Evolutionary conservation across 2,888 invertebrate genomes (phyloP).

Genomic region (Clepsis dumicolana): DNA sequence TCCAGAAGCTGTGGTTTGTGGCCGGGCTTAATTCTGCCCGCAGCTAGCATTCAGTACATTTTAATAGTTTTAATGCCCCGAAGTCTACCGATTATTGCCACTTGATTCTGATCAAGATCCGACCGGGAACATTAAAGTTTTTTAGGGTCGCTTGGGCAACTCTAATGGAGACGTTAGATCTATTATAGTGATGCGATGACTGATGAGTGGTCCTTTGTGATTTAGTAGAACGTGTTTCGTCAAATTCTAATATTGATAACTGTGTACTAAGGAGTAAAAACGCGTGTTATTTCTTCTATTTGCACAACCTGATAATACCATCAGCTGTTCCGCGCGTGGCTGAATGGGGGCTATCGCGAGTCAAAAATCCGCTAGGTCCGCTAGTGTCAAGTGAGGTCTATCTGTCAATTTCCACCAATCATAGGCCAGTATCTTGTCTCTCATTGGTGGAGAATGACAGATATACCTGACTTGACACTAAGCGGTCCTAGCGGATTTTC

Average conservation of each 20-base stretch:
- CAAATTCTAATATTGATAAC: background rate
- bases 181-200: background rate
- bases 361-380: too few species aligned
- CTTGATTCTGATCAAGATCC: conserved; percentile 53
- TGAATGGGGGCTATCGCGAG: too few species aligned
- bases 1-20: conserved; percentile 83
- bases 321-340: too few species aligned
- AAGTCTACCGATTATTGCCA: conserved; percentile 58
- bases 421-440: too few species aligned
- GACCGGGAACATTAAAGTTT: conserved; percentile 45
- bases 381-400: too few species aligned
- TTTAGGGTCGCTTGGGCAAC: conserved; percentile 2
- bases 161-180: conserved; percentile 31
- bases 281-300: too few species aligned
- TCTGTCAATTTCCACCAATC: too few species aligned
- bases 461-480: too few species aligned
- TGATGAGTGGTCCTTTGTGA: background rate
- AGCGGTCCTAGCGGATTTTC: too few species aligned
- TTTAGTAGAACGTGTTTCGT: background rate
- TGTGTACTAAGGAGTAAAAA: background rate
- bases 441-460: too few species aligned
- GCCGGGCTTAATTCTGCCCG: conserved; percentile 73
- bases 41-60: conserved; percentile 71
- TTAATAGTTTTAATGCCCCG: conserved; percentile 80
- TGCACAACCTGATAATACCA: too few species aligned